Conservation (phyloP, 2,113 vertebrate species). For the Xenus cinereus region DNA sequence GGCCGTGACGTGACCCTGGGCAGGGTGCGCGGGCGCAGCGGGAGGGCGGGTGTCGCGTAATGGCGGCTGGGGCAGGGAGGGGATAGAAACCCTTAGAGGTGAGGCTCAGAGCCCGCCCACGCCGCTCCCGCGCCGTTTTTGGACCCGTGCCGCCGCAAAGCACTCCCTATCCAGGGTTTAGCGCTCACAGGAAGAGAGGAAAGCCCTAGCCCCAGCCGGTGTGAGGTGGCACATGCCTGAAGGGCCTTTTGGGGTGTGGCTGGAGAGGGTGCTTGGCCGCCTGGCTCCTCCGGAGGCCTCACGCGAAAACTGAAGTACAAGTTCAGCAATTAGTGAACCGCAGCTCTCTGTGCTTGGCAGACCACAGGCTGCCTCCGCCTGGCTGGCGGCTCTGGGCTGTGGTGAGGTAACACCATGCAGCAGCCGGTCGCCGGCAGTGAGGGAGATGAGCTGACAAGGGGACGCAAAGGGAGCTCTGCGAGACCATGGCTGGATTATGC, state of each 20-base stretch:
- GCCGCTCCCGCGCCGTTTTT: too few species aligned
- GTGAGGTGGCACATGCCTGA: fast-evolving
- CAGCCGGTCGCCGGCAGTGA: fast-evolving
- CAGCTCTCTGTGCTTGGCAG: fast-evolving
- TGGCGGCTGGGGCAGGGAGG: background rate
- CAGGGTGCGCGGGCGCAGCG: background rate
- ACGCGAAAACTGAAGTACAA: fast-evolving
- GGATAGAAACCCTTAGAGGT: background rate
- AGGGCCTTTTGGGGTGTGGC: fast-evolving
- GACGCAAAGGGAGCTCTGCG: background rate
- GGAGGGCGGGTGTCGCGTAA: too few species aligned
- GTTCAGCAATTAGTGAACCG: fast-evolving
- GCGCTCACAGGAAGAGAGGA: too few species aligned
- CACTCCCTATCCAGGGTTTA: too few species aligned
- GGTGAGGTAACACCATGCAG: fast-evolving
- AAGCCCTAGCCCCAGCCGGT: fast-evolving
- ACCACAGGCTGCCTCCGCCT: background rate
- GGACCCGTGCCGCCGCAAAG: too few species aligned
- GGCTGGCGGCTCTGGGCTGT: too few species aligned
- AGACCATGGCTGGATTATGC: fast-evolving
- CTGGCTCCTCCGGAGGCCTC: fast-evolving
- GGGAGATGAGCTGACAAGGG: background rate
- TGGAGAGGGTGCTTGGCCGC: fast-evolving
- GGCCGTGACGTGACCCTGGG: background rate
- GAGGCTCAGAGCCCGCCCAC: background rate